These are phyloP conservation scores for Willowsia nigromaculata DNA, from an alignment of 2,888 invertebrate species.

Conservation along the genomic window DNA sequence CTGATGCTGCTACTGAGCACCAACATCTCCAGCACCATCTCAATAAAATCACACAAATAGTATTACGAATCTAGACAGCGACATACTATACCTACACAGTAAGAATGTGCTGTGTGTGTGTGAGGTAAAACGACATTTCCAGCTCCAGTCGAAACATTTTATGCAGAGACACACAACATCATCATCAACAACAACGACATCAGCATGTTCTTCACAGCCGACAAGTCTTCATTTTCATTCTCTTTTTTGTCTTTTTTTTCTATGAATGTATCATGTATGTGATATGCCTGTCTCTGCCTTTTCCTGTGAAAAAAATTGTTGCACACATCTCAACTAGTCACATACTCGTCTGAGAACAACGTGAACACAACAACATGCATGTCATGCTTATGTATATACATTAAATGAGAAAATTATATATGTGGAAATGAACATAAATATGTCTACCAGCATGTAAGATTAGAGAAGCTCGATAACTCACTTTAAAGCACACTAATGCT, in stretches of 20 bases:
- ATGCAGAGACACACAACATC: constrained; percentile 55
- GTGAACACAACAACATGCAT: background rate
- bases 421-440: constrained; percentile 66
- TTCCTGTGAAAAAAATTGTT: constrained; percentile 35
- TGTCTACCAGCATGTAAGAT: constrained; percentile 64
- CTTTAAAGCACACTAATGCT: constrained; percentile 71
- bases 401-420: constrained; percentile 17
- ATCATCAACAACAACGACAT: constrained; percentile 4
- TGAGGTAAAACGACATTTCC: constrained; percentile 57
- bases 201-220: constrained; percentile 35
- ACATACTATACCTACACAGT: no score
- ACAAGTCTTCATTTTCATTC: constrained; percentile 49
- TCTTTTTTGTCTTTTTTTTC: background rate
- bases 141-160: constrained; percentile 36
- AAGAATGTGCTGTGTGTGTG: no score
- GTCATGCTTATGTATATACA: background rate
- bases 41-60: constrained; percentile 32
- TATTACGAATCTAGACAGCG: background rate
- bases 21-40: background rate
- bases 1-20: background rate
- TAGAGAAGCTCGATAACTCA: constrained; percentile 69
- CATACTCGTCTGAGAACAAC: background rate
- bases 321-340: constrained; percentile 18
- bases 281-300: constrained; percentile 8
- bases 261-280: background rate